Evolutionary conservation across 1,140 invertebrate genomes (phyloP).

Genomic region (Liolophura sinensis): DNA sequence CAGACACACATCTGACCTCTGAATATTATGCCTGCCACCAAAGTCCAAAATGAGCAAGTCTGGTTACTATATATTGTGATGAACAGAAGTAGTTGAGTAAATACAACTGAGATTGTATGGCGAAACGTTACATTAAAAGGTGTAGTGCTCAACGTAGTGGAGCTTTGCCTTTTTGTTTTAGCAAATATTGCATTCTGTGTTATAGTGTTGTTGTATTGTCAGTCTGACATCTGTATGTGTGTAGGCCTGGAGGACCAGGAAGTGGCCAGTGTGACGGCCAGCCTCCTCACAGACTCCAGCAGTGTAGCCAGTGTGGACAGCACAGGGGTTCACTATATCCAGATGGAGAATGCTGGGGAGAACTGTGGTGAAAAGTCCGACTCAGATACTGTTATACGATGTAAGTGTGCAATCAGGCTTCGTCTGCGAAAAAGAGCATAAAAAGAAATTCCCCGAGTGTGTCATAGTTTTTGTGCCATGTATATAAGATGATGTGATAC

Average conservation of each 20-base stretch:
- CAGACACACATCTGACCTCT: no score
- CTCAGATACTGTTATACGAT: conserved; percentile 20
- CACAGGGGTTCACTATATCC: background rate
- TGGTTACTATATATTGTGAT: no score
- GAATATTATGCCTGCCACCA: background rate
- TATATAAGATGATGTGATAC: no score
- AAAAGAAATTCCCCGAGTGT: no score
- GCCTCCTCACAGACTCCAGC: conserved; percentile 11
- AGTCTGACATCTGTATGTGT: no score
- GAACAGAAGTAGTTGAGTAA: no score
- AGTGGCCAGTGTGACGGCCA: conserved; percentile 28
- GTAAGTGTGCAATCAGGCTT: conserved; percentile 6
- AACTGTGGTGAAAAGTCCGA: conserved; percentile 28
- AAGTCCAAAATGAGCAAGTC: no score
- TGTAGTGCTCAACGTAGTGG: background rate
- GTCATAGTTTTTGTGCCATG: background rate
- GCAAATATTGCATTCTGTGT: no score
- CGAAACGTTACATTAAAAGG: background rate
- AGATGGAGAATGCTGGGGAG: conserved; percentile 21
- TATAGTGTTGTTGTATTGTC: no score
- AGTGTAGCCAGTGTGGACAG: conserved; percentile 21
- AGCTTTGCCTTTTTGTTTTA: no score
- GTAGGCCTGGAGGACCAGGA: conserved; percentile 40
- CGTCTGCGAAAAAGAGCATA: no score
- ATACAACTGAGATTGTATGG: no score